Evolutionary conservation across 2,797 vertebrate genomes (phyloP).

Genomic region (Liparis tanakae): DNA sequence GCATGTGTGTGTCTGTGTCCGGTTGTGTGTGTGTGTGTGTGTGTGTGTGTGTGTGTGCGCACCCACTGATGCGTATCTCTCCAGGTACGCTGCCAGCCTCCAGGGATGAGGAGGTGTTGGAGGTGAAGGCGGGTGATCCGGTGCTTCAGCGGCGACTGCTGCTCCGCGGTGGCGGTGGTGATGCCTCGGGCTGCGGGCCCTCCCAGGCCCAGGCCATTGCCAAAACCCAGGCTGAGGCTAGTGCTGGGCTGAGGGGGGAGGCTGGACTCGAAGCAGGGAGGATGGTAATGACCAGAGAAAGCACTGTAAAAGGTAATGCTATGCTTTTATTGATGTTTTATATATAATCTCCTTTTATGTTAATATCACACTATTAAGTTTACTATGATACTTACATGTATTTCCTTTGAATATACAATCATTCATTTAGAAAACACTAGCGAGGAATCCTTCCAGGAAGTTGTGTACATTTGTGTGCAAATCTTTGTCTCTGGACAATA

Average conservation of each 20-base stretch:
- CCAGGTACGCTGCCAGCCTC: constrained; percentile 77
- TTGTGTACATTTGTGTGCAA: not conserved
- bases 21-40: constrained; percentile 18
- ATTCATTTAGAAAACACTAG: not conserved
- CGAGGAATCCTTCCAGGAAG: constrained; percentile 4
- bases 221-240: constrained; percentile 65
- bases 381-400: not conserved
- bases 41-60: constrained; percentile 47
- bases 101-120: constrained; percentile 78
- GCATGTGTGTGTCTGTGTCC: constrained; percentile 31
- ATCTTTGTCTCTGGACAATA: not conserved
- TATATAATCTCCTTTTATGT: not conserved
- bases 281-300: constrained; percentile 67
- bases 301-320: constrained; percentile 71
- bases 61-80: constrained; percentile 73
- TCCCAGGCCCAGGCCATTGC: constrained; percentile 62
- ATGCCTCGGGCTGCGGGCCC: constrained; percentile 70
- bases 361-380: not conserved
- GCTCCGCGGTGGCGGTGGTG: constrained; percentile 71
- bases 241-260: constrained; percentile 53
- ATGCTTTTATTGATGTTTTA: constrained; percentile 35
- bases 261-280: constrained; percentile 63
- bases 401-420: not conserved
- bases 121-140: constrained; percentile 79
- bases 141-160: constrained; percentile 74